Percentiles rank a stretch among this genome's conserved stretches.
Evolutionary conservation across 2,888 invertebrate genomes (phyloP).

Genomic region (Philereme transversata): DNA sequence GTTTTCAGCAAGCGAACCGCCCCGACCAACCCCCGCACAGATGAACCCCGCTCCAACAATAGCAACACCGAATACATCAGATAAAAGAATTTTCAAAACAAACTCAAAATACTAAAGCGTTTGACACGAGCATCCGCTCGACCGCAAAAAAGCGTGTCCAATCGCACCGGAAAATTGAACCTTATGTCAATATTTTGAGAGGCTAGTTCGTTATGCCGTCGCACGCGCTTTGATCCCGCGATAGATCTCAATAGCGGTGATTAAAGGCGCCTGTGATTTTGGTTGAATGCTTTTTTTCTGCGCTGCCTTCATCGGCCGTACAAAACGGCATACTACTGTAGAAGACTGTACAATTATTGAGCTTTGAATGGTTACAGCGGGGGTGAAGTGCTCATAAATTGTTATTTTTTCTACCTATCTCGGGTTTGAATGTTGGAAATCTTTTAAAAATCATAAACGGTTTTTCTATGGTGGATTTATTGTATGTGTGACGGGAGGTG

Average conservation of each 20-base stretch:
- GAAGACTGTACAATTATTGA: constrained; percentile 84
- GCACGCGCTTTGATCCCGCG: constrained; percentile 77
- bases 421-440: constrained; percentile 64
- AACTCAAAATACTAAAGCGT: constrained; percentile 84
- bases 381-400: constrained; percentile 83
- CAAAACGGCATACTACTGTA: constrained; percentile 83
- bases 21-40: constrained; percentile 77
- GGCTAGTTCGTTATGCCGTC: constrained; percentile 67
- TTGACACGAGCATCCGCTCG: constrained; percentile 84
- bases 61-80: constrained; percentile 80
- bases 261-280: constrained; percentile 84
- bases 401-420: constrained; percentile 66
- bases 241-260: constrained; percentile 84
- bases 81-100: constrained; percentile 85
- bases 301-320: constrained; percentile 75
- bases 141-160: constrained; percentile 75
- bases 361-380: constrained; percentile 83
- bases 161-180: constrained; percentile 65
- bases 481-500: constrained; percentile 66
- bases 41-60: constrained; percentile 75
- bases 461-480: constrained; percentile 66
- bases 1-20: constrained; percentile 71
- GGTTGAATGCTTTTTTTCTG: constrained; percentile 78
- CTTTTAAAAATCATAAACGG: constrained; percentile 78
- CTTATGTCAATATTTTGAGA: constrained; percentile 72